phyloP scores from a whole-genome alignment of 2,888 invertebrate species.

The Dynastes grantii region DNA sequence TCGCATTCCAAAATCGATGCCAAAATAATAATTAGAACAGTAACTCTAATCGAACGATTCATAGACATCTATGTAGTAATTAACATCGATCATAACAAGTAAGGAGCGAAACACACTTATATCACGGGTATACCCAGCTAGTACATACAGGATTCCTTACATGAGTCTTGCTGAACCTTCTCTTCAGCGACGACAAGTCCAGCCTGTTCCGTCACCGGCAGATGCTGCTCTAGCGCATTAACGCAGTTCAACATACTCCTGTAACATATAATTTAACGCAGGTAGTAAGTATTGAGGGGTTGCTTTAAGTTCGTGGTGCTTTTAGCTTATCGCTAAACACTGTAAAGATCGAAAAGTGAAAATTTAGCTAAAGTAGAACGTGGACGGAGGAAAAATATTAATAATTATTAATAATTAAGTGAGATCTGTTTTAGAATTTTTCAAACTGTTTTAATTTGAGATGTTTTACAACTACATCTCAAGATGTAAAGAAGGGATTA shows the following conservation, averaged over 20 bases:
- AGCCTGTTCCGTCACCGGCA: slow-evolving; percentile 85
- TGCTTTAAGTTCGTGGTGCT: neutral
- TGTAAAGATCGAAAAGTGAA: slow-evolving; percentile 23
- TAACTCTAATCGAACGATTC: slow-evolving; percentile 3
- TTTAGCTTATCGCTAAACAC: slow-evolving; percentile 19
- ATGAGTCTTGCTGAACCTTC: slow-evolving; percentile 85
- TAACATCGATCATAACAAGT: slow-evolving; percentile 24
- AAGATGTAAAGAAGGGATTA: neutral
- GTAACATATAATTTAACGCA: slow-evolving; percentile 71
- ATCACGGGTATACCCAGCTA: slow-evolving; percentile 35
- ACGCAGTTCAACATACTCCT: slow-evolving; percentile 97
- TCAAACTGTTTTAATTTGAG: neutral
- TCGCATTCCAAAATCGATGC: neutral
- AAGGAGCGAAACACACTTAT: slow-evolving; percentile 32
- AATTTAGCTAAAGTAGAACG: neutral
- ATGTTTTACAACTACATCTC: neutral
- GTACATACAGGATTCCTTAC: slow-evolving; percentile 73
- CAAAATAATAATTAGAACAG: neutral
- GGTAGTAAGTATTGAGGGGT: slow-evolving; percentile 6
- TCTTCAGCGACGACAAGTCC: slow-evolving; percentile 85
- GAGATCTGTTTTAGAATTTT: neutral
- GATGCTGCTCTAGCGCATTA: slow-evolving; percentile 92
- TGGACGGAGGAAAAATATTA: neutral
- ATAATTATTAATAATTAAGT: neutral
- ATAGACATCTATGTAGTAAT: slow-evolving; percentile 8